Percentiles rank a stretch among this genome's conserved stretches.
phyloP scores from a whole-genome alignment of 2,888 invertebrate species.

The Agapostemon virescens region DNA sequence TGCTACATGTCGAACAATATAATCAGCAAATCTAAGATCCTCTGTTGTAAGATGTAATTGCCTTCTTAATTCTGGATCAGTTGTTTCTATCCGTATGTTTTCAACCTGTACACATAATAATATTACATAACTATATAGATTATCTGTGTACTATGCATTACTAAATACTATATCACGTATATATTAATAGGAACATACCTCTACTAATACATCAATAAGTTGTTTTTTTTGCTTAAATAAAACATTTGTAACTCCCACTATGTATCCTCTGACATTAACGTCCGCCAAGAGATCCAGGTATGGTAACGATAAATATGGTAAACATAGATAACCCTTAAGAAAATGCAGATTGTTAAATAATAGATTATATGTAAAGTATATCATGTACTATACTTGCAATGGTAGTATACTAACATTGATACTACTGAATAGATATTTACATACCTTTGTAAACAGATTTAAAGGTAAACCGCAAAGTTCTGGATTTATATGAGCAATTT shows the following conservation, averaged over 20 bases:
- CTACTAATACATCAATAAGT: constrained; percentile 94
- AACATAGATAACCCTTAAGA: constrained; percentile 91
- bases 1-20: constrained; percentile 88
- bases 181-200: constrained; percentile 81
- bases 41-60: constrained; percentile 95
- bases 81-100: constrained; percentile 91
- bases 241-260: constrained; percentile 99
- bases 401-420: constrained; percentile 14
- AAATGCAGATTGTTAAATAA: constrained; percentile 14
- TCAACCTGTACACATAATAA: constrained; percentile 83
- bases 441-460: constrained; percentile 89
- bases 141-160: background rate
- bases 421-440: constrained; percentile 5
- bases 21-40: constrained; percentile 97
- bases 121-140: constrained; percentile 4
- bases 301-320: constrained; percentile 97
- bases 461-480: constrained; percentile 94
- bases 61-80: constrained; percentile 89
- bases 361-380: background rate
- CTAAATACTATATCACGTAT: background rate
- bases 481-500: constrained; percentile 85
- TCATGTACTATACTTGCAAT: background rate
- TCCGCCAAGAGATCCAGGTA: constrained; percentile 96
- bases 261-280: constrained; percentile 91
- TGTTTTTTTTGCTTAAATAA: constrained; percentile 97